Percentiles rank a stretch among this genome's conserved stretches.
Evolutionary conservation across 1,140 invertebrate species (phyloP).

Genomic region (Mizuhopecten yessoensis): DNA sequence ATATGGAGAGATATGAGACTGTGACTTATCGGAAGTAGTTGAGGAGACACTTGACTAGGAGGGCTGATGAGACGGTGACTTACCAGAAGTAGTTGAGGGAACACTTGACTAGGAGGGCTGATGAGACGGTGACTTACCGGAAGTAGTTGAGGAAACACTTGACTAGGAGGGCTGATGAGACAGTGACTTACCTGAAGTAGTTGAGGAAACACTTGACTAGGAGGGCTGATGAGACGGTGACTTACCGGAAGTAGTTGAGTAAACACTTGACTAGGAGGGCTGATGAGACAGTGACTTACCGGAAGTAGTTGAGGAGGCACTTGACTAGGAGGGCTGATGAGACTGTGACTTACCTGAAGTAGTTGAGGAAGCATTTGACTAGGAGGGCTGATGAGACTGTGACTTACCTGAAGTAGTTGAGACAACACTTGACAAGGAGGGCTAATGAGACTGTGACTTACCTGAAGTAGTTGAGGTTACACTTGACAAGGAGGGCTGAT

Average conservation of each 20-base stretch:
- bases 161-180: constrained; percentile 91
- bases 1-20: not conserved
- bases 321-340: not conserved
- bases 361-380: constrained; percentile 95
- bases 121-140: constrained; percentile 84
- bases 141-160: constrained; percentile 97
- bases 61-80: constrained; percentile 84
- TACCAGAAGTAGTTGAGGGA: not conserved
- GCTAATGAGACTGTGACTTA: constrained; percentile 66
- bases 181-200: not conserved
- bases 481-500: constrained; percentile 74
- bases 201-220: not conserved
- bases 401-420: not conserved
- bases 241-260: constrained; percentile 93
- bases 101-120: not conserved
- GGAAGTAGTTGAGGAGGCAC: not conserved
- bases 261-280: constrained; percentile 94
- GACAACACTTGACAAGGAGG: not conserved
- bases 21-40: constrained; percentile 91
- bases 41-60: constrained; percentile 94
- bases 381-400: too few relatives aligned
- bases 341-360: constrained; percentile 89
- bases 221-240: not conserved
- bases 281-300: too few relatives aligned
- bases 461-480: constrained; percentile 95